These are phyloP conservation scores for Therioaphis trifolii DNA, from an alignment of 2,888 invertebrate genomes.

Conservation along the genomic window DNA sequence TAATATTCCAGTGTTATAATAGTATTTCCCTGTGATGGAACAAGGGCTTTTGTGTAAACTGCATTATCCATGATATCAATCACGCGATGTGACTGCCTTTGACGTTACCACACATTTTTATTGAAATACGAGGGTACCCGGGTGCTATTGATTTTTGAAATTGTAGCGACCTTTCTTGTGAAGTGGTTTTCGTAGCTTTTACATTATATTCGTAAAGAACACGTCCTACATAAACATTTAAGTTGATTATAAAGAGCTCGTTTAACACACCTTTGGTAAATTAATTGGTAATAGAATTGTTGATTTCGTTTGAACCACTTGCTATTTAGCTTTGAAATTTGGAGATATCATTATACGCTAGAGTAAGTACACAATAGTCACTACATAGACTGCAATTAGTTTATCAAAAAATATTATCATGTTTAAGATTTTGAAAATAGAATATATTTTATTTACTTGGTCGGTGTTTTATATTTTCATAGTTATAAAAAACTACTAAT, in stretches of 20 bases:
- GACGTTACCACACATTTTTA: conserved; percentile 32
- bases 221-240: not conserved
- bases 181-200: conserved; percentile 31
- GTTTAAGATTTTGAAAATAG: no score
- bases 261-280: not conserved
- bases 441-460: no score
- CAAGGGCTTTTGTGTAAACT: conserved; percentile 3
- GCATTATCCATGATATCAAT: conserved; percentile 51
- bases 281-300: not conserved
- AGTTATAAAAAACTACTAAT: no score
- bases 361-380: no score
- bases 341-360: no score
- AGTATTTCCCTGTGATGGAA: not conserved
- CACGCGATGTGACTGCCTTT: conserved; percentile 48
- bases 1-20: not conserved
- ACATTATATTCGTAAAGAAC: not conserved
- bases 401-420: no score
- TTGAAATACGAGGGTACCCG: conserved; percentile 11
- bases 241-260: conserved; percentile 21
- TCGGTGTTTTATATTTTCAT: no score
- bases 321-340: not conserved
- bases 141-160: conserved; percentile 53
- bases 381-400: no score
- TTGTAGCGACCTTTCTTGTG: conserved; percentile 11
- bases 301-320: not conserved